Conservation (phyloP, 2,797 vertebrate genomes). For the Crossoptilon crossoptilon region DNA sequence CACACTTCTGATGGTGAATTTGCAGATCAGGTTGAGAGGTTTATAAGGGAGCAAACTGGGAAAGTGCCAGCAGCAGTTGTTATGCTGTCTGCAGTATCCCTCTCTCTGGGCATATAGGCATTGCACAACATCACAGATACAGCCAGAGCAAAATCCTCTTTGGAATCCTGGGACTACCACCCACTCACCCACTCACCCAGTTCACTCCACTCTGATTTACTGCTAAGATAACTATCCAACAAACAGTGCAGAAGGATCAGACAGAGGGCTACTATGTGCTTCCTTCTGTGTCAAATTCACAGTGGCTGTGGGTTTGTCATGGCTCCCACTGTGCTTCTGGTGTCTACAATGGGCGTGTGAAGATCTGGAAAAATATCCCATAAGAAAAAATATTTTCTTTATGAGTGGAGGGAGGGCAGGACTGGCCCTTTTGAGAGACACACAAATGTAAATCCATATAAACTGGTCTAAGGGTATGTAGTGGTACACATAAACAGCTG, state of each 20-base stretch:
- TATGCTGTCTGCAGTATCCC: neutral
- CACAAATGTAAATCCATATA: neutral
- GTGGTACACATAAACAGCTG: neutral
- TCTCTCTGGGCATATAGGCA: fast-evolving
- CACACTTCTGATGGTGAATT: neutral
- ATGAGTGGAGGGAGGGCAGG: neutral
- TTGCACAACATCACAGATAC: neutral
- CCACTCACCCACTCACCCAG: neutral
- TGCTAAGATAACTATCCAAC: neutral
- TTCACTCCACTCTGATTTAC: neutral
- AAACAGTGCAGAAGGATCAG: fast-evolving
- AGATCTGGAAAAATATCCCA: neutral
- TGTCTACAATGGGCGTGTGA: neutral
- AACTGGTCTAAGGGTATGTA: neutral
- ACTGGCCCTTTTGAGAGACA: neutral
- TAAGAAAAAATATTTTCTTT: neutral
- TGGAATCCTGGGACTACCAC: neutral
- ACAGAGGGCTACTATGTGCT: fast-evolving
- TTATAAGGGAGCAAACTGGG: neutral
- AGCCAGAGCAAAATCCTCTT: neutral
- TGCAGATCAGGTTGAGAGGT: neutral
- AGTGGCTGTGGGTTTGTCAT: neutral
- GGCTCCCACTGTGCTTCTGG: neutral
- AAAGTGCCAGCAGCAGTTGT: neutral
- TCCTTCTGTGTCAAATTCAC: neutral